Evolutionary conservation across 2,113 vertebrate genomes (phyloP), one percentile per base, ranked within the genome.

Genomic region (Sula dactylatra): DNA sequence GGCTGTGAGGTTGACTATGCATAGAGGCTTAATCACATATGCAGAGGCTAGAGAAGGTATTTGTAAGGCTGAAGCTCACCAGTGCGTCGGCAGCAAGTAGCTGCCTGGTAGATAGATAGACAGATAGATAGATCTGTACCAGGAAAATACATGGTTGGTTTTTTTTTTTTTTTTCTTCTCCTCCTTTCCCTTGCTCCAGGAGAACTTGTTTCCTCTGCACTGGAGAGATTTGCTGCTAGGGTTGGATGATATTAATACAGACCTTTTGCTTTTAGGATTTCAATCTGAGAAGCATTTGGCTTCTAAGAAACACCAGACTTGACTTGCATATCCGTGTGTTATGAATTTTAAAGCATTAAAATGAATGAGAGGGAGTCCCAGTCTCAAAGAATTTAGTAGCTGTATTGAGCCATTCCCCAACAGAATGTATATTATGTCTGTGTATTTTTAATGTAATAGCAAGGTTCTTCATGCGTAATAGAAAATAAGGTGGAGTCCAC

Each of bases 1-100:
- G 93, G 93, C 95, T 97, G 88, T 69, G 91, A 96, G 94, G 96
- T 94, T 98, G 98, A 97, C 98, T 98, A 94, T 98, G 98, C 98
- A 97, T 97, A 94, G 96, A 74, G 73, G 79, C 97, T 95, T 98
- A 91, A 97, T 98, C 95, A 91, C 97, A 94, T 97, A 97, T 98
- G 97, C 97, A 93, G 94, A 80, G 78, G 55, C 59, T 88, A 14
- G 88, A 69, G 93, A 89, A 95, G 88, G 93, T 94, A 74, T 97
- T 96, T 97, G 95, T 86, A 94, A 94, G 95, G 86, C 91, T 92
- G 80, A 36, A 76, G 82, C 96, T 82, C 94, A 72, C 88, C 91
- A 77, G 67, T 88, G 92, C 90, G 82, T 91, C 70, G 44, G 83
- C 90, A 89, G 95, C 84, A 89, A 95, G 91, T 73, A 82, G 93